Evolutionary conservation across 2,113 vertebrate genomes (phyloP).

Genomic region (Charina bottae): DNA sequence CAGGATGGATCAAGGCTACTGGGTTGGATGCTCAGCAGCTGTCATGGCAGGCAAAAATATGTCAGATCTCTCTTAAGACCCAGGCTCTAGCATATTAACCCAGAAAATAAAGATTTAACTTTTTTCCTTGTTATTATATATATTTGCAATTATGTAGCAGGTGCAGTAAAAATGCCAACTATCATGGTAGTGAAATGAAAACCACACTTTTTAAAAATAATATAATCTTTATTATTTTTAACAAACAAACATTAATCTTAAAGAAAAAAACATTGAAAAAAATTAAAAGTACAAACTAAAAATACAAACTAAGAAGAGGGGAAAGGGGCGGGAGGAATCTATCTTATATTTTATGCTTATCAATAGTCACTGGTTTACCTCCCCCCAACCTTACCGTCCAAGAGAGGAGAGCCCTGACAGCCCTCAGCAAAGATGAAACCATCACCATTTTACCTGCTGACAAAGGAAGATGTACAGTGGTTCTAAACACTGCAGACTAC

Average conservation of each 20-base stretch:
- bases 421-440: too few species aligned
- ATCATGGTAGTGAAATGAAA: slow-evolving; percentile 39
- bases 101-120: slow-evolving; percentile 36
- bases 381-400: too few species aligned
- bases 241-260: neutral
- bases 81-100: slow-evolving; percentile 14
- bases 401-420: too few species aligned
- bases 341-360: neutral
- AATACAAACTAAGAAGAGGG: neutral
- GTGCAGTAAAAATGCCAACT: slow-evolving; percentile 53
- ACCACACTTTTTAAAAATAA: neutral
- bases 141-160: slow-evolving; percentile 30
- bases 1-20: slow-evolving; percentile 17
- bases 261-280: neutral
- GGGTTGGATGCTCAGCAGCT: neutral
- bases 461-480: too few species aligned
- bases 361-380: neutral
- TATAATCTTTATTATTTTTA: neutral
- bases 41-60: slow-evolving; percentile 30
- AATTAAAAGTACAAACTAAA: neutral
- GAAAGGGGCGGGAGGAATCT: neutral
- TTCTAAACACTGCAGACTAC: too few species aligned
- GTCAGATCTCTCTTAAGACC: neutral
- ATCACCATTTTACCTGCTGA: too few species aligned
- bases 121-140: neutral